A percentile compares a stretch with the other conserved stretches of the same genome.
Evolutionary conservation across 1,140 invertebrate species (phyloP).

Genomic region (Drosophila rufa): DNA sequence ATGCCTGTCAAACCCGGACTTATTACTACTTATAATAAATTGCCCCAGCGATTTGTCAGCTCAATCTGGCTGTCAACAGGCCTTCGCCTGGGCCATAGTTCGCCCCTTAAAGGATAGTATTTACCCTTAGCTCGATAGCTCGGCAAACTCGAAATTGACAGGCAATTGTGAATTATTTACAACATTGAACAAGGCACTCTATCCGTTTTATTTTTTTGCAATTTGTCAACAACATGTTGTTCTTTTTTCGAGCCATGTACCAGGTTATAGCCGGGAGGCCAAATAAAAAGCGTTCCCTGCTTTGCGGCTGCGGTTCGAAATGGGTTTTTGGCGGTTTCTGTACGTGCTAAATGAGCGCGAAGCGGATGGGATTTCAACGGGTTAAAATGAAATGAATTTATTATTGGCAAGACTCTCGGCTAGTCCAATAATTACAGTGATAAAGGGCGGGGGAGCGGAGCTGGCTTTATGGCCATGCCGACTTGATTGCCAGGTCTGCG

Average conservation of each 20-base stretch:
- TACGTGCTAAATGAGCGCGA: slow-evolving; percentile 67
- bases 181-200: slow-evolving; percentile 27
- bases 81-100: slow-evolving; percentile 16
- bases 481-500: slow-evolving; percentile 35
- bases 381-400: slow-evolving; percentile 20
- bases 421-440: slow-evolving; percentile 18
- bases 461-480: slow-evolving; percentile 1
- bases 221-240: slow-evolving; percentile 70
- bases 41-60: slow-evolving; percentile 58
- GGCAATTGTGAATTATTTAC: slow-evolving; percentile 71
- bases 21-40: slow-evolving; percentile 53
- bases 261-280: slow-evolving; percentile 8
- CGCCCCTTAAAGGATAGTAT: not conserved
- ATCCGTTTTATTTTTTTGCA: slow-evolving; percentile 26
- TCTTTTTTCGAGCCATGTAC: not conserved
- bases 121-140: slow-evolving; percentile 1
- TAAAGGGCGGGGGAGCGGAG: not conserved
- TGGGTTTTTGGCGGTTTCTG: slow-evolving; percentile 65
- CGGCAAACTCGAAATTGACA: slow-evolving; percentile 54
- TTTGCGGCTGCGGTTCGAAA: slow-evolving; percentile 61
- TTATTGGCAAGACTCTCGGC: slow-evolving; percentile 11
- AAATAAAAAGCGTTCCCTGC: slow-evolving; percentile 53
- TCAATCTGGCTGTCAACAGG: slow-evolving; percentile 65
- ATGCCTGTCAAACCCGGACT: not conserved
- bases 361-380: slow-evolving; percentile 50